Conservation (phyloP, 2,888 invertebrate species). For the Nomada flava region DNA sequence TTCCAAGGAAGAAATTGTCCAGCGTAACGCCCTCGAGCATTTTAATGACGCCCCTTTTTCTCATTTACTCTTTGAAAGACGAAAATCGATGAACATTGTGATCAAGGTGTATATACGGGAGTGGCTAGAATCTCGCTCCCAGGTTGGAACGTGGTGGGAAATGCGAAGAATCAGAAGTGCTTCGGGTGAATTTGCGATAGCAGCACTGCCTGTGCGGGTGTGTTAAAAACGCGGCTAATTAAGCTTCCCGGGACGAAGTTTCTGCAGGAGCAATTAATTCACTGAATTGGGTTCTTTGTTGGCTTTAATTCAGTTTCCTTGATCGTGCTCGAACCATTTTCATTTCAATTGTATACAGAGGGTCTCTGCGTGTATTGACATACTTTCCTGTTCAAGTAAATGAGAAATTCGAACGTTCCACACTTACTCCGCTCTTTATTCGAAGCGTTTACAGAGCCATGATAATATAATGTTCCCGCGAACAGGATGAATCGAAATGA, state of each 20-base stretch:
- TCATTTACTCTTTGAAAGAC: neutral
- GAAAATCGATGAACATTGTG: neutral
- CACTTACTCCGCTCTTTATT: neutral
- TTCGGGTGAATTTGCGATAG: conserved; percentile 8
- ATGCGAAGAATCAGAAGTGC: neutral
- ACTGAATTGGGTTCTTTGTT: neutral
- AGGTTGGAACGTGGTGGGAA: neutral
- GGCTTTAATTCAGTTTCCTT: conserved; percentile 8
- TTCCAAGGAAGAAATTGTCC: neutral
- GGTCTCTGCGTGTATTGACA: too few species aligned
- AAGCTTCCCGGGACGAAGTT: neutral
- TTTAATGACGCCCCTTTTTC: too few species aligned
- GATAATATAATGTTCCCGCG: neutral
- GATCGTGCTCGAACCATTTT: neutral
- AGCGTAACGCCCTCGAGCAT: too few species aligned
- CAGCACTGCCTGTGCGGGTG: neutral
- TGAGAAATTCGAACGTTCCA: neutral
- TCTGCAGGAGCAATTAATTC: conserved; percentile 6
- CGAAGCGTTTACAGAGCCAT: neutral
- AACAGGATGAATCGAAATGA: conserved; percentile 20
- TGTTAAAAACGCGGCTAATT: conserved; percentile 8
- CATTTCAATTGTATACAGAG: neutral
- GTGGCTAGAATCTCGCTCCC: neutral
- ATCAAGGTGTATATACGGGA: neutral
- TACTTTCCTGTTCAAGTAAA: neutral